Percentiles rank a stretch among this genome's conserved stretches.
These are phyloP conservation scores for Amblyraja radiata DNA, from an alignment of 2,797 vertebrate species.

Conservation along the genomic window DNA sequence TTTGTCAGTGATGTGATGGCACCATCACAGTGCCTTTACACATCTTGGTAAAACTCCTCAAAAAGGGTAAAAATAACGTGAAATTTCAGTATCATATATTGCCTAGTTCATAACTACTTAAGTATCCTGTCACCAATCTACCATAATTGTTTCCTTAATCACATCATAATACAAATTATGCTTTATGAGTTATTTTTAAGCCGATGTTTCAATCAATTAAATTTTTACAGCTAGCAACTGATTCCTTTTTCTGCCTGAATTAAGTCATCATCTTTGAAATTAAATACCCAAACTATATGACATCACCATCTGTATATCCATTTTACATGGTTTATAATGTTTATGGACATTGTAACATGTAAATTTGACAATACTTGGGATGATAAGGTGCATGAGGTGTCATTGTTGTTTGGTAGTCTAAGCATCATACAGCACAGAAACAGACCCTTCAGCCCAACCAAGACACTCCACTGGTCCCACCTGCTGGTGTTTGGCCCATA, in stretches of 20 bases:
- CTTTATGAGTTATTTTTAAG: background rate
- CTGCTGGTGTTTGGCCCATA: too few relatives aligned
- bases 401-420: background rate
- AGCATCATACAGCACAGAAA: too few relatives aligned
- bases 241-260: background rate
- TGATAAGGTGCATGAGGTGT: background rate
- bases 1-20: background rate
- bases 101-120: background rate
- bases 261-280: slow-evolving; percentile 1
- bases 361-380: background rate
- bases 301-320: background rate
- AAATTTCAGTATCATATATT: background rate
- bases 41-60: background rate
- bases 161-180: background rate
- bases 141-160: background rate
- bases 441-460: too few relatives aligned
- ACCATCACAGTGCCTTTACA: background rate
- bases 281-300: background rate
- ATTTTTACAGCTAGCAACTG: background rate
- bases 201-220: slow-evolving; percentile 13
- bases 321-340: background rate
- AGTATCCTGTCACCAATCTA: background rate
- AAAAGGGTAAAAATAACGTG: background rate
- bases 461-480: too few relatives aligned
- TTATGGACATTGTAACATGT: background rate